phyloP scores from a whole-genome alignment of 2,888 invertebrate genomes.

The Linyphia triangularis region DNA sequence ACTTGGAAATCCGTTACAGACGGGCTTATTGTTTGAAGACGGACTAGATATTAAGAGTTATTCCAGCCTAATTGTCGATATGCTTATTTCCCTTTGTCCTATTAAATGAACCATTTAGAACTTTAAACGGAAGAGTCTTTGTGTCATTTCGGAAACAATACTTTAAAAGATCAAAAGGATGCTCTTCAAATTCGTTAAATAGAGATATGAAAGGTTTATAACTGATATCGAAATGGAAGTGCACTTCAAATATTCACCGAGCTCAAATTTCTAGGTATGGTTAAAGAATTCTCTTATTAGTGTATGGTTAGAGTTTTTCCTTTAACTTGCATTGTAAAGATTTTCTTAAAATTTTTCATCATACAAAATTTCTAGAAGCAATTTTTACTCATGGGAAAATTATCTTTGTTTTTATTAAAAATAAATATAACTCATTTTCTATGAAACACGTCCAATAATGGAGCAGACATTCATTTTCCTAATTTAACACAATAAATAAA shows the following conservation, averaged over 20 bases:
- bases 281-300: too few species aligned
- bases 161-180: conserved; percentile 67
- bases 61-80: conserved; percentile 64
- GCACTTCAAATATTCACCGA: not conserved
- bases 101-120: conserved; percentile 54
- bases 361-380: too few species aligned
- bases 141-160: conserved; percentile 50
- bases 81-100: conserved; percentile 71
- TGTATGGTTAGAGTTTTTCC: not conserved
- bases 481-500: too few species aligned
- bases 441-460: too few species aligned
- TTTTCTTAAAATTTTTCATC: too few species aligned
- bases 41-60: conserved; percentile 48
- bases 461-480: too few species aligned
- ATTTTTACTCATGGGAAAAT: too few species aligned
- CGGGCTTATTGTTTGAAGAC: conserved; percentile 69
- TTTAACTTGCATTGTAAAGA: too few species aligned
- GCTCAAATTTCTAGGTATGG: not conserved
- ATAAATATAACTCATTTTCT: too few species aligned
- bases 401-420: too few species aligned
- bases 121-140: conserved; percentile 46
- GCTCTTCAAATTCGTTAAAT: conserved; percentile 57
- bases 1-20: conserved; percentile 65
- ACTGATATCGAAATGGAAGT: conserved; percentile 26
- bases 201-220: conserved; percentile 55